These are phyloP conservation scores for Hoplostethus atlanticus DNA, from an alignment of 2,797 vertebrate genomes.

Conservation along the genomic window DNA sequence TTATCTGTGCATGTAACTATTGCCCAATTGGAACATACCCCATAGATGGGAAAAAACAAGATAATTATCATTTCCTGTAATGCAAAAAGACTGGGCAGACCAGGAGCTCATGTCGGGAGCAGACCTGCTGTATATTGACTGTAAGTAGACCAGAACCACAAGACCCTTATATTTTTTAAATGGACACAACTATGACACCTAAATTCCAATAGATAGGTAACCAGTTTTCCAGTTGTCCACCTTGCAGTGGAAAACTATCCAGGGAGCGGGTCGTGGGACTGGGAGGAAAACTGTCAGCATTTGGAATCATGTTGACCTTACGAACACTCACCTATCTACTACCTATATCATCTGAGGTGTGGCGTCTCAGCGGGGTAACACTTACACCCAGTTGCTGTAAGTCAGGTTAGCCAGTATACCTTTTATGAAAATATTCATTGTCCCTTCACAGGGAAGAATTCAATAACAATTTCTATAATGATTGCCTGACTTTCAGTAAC, in stretches of 20 bases:
- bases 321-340: too few species aligned
- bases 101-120: too few species aligned
- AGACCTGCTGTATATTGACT: too few species aligned
- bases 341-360: too few species aligned
- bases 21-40: neutral
- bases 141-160: neutral
- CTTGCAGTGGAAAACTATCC: neutral
- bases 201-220: neutral
- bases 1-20: neutral
- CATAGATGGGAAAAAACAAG: neutral
- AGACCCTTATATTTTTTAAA: neutral
- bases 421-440: neutral
- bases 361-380: too few species aligned
- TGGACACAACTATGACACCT: neutral
- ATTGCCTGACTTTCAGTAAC: too few species aligned
- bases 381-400: too few species aligned
- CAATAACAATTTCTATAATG: neutral
- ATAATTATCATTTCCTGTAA: neutral
- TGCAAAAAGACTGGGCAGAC: neutral
- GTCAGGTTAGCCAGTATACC: neutral
- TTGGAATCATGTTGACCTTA: too few species aligned
- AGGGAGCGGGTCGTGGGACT: too few species aligned
- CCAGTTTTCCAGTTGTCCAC: neutral
- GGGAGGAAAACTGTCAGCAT: too few species aligned
- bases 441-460: neutral